A percentile compares a stretch with the other conserved stretches of the same genome.
phyloP scores from a whole-genome alignment of 1,140 invertebrate species.

The Leptopilina boulardi region DNA sequence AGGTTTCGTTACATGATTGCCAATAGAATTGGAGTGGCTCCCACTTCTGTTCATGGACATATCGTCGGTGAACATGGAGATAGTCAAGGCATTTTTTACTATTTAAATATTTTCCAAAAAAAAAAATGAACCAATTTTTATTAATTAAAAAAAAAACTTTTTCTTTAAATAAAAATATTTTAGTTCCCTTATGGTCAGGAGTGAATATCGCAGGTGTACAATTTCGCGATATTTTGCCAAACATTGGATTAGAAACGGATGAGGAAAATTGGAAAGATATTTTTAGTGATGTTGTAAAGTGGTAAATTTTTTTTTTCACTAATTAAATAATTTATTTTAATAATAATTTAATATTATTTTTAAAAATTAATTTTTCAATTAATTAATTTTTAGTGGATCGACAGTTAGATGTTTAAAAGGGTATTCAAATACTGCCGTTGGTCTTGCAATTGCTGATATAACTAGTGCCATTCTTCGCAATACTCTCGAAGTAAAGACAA shows the following conservation, averaged over 20 bases:
- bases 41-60: slow-evolving; percentile 77
- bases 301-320: slow-evolving; percentile 67
- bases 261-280: slow-evolving; percentile 77
- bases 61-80: slow-evolving; percentile 83
- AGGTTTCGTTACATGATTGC: slow-evolving; percentile 80
- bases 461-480: slow-evolving; percentile 76
- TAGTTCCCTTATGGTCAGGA: slow-evolving; percentile 82
- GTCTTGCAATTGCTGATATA: slow-evolving; percentile 77
- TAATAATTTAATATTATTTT: slow-evolving; percentile 31
- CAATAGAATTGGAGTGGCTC: slow-evolving; percentile 77
- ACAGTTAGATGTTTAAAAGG: slow-evolving; percentile 78
- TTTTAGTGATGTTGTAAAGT: slow-evolving; percentile 76
- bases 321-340: slow-evolving; percentile 6
- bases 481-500: slow-evolving; percentile 74
- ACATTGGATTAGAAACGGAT: slow-evolving; percentile 76
- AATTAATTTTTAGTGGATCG: slow-evolving; percentile 67
- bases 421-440: slow-evolving; percentile 77
- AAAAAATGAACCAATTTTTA: too few species aligned
- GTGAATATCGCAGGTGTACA: slow-evolving; percentile 81
- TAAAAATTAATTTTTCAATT: slow-evolving; percentile 5
- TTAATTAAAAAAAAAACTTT: too few species aligned
- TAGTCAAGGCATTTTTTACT: slow-evolving; percentile 75
- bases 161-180: too few species aligned
- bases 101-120: neutral
- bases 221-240: slow-evolving; percentile 77